Evolutionary conservation across 2,797 vertebrate species (phyloP).

Genomic region (Manis pentadactyla): DNA sequence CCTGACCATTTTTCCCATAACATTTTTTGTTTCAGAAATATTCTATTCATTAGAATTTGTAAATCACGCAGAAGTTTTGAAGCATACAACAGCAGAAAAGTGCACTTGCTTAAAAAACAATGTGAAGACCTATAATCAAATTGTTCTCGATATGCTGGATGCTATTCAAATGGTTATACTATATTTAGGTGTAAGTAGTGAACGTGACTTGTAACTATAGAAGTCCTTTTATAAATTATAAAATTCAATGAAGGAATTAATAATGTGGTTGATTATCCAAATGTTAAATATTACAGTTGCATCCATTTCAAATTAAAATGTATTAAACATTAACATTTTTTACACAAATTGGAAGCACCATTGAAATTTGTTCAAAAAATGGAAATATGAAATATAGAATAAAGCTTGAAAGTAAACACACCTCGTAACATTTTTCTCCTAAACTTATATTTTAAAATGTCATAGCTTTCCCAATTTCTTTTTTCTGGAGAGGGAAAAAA

Average conservation of each 20-base stretch:
- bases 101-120: conserved; percentile 55
- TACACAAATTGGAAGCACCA: conserved; percentile 31
- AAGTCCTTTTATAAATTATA: background rate
- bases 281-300: background rate
- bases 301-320: background rate
- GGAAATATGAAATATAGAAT: background rate
- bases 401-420: background rate
- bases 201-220: background rate
- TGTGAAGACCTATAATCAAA: conserved; percentile 47
- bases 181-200: conserved; percentile 33
- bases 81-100: conserved; percentile 37
- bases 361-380: conserved; percentile 19
- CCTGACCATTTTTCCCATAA: background rate
- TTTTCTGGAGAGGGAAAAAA: background rate
- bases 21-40: conserved; percentile 45
- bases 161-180: conserved; percentile 41
- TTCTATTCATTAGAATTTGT: conserved; percentile 24
- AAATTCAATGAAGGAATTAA: conserved; percentile 15
- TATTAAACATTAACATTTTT: conserved; percentile 41
- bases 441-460: background rate
- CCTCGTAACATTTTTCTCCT: background rate
- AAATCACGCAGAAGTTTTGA: conserved; percentile 46
- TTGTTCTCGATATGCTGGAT: background rate
- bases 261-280: background rate
- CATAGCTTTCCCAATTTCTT: background rate